Percentiles rank a stretch among this genome's conserved stretches.
Evolutionary conservation across 2,888 invertebrate species (phyloP).

Genomic region (Tipula unca): DNA sequence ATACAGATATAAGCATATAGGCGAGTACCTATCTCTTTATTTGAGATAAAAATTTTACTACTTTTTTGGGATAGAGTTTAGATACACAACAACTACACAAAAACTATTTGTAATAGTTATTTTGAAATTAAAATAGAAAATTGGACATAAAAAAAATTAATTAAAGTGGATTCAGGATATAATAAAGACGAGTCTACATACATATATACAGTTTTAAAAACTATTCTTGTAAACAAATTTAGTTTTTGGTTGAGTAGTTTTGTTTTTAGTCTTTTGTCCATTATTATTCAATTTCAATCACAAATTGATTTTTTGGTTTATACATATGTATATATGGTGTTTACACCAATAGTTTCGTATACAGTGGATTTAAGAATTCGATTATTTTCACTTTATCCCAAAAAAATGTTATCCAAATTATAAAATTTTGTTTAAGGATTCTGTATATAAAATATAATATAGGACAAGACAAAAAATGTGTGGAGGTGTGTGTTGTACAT

Average conservation of each 20-base stretch:
- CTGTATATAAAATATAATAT: neutral
- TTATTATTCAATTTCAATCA: neutral
- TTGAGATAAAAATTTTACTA: neutral
- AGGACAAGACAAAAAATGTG: neutral
- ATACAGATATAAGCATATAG: neutral
- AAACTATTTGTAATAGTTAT: slow-evolving; percentile 3
- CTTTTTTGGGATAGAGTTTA: neutral
- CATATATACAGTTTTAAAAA: neutral
- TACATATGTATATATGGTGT: too few species aligned
- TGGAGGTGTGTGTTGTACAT: neutral
- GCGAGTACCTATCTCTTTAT: neutral
- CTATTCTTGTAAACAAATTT: neutral
- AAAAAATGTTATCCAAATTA: neutral
- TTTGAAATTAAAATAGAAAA: neutral
- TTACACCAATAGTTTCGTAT: neutral
- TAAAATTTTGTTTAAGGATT: neutral
- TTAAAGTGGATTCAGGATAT: neutral
- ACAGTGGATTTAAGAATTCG: neutral
- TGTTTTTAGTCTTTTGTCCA: neutral
- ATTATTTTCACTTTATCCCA: neutral
- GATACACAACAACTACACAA: neutral
- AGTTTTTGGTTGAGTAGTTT: neutral
- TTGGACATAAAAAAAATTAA: neutral
- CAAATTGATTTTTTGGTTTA: neutral
- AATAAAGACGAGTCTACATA: neutral